A percentile compares a stretch with the other conserved stretches of the same genome.
These are phyloP conservation scores for Xiphias gladius DNA, from an alignment of 2,113 vertebrate species.

Conservation along the genomic window DNA sequence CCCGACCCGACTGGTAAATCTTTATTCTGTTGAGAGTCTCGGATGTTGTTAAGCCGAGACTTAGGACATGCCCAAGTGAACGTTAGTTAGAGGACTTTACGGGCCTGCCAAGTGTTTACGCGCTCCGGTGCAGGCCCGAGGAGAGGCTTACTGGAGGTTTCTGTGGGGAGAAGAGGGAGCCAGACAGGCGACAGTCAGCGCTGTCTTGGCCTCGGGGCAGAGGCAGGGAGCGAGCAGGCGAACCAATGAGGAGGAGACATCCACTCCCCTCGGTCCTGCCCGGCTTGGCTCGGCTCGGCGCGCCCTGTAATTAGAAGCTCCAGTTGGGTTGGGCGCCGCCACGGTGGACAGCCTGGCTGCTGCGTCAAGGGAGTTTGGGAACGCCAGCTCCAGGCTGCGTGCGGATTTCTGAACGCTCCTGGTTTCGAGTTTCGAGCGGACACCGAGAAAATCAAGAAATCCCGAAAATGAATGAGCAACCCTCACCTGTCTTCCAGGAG, in stretches of 20 bases:
- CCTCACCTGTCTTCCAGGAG: conserved; percentile 87
- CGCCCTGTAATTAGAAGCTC: conserved; percentile 81
- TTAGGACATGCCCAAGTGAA: not conserved
- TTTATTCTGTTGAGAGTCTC: not conserved
- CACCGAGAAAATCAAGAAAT: not conserved
- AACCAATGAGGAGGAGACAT: conserved; percentile 77
- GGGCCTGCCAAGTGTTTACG: conserved; percentile 45
- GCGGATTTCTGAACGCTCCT: conserved; percentile 14
- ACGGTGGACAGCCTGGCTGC: conserved; percentile 73
- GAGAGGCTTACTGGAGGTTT: conserved; percentile 75
- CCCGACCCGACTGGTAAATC: not conserved
- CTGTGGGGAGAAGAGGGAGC: conserved; percentile 76
- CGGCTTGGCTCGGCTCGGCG: conserved; percentile 73
- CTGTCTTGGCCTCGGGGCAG: conserved; percentile 73
- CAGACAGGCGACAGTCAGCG: conserved; percentile 81
- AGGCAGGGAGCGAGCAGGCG: conserved; percentile 55
- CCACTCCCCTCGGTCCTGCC: conserved; percentile 68
- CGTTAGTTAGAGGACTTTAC: conserved; percentile 29
- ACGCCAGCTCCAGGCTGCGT: conserved; percentile 48
- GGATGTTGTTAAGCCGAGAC: not conserved
- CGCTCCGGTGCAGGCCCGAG: conserved; percentile 42
- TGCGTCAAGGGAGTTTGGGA: conserved; percentile 66
- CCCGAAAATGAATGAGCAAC: conserved; percentile 85
- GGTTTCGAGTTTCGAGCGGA: conserved; percentile 4
- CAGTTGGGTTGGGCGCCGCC: conserved; percentile 77